These are phyloP conservation scores for Tuta absoluta DNA, from an alignment of 2,888 invertebrate species.

Conservation along the genomic window DNA sequence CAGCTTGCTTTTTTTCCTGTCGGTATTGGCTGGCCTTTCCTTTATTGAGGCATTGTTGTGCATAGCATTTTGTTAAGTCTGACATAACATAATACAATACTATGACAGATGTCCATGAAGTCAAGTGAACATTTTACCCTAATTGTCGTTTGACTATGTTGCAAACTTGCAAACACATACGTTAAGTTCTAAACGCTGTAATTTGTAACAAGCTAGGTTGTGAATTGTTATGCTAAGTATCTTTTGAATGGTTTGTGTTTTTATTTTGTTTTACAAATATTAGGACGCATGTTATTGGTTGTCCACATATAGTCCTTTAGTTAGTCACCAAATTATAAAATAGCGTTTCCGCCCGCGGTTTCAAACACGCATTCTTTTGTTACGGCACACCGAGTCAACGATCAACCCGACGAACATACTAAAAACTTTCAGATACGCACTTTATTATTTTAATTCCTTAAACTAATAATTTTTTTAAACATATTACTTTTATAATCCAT, in stretches of 20 bases:
- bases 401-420: too few species aligned
- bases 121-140: slow-evolving; percentile 29
- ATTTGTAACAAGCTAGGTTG: slow-evolving; percentile 39
- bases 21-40: too few species aligned
- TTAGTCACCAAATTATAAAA: not conserved
- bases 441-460: too few species aligned
- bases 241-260: slow-evolving; percentile 29
- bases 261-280: slow-evolving; percentile 28
- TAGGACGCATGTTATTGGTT: not conserved
- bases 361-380: too few species aligned
- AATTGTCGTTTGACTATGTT: slow-evolving; percentile 32
- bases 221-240: slow-evolving; percentile 45
- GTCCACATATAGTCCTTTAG: not conserved
- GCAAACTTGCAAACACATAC: slow-evolving; percentile 28
- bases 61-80: slow-evolving; percentile 34
- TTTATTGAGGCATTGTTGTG: not conserved
- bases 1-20: too few species aligned
- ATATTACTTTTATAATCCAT: too few species aligned
- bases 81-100: slow-evolving; percentile 31
- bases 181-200: slow-evolving; percentile 35
- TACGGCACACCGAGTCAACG: too few species aligned
- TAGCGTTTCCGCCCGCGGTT: too few species aligned
- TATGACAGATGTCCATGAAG: slow-evolving; percentile 31
- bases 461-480: too few species aligned
- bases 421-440: too few species aligned